phyloP scores from a whole-genome alignment of 2,888 invertebrate species.

The Dasypolia templi region DNA sequence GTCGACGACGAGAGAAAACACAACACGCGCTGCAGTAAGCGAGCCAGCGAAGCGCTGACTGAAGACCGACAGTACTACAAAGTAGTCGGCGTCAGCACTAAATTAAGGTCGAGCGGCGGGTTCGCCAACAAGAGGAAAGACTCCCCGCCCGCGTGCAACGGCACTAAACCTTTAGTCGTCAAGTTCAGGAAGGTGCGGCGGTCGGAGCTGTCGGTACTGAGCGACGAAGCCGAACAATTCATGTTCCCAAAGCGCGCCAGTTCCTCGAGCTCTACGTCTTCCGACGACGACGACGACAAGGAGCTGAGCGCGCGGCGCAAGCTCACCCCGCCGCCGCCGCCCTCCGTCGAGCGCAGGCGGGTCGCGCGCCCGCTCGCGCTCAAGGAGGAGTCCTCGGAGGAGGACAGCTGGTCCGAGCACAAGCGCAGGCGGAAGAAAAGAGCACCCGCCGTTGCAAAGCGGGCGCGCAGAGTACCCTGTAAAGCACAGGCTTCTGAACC shows the following conservation, averaged over 20 bases:
- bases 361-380: slow-evolving; percentile 83
- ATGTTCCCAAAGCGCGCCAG: slow-evolving; percentile 94
- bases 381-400: slow-evolving; percentile 87
- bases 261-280: slow-evolving; percentile 86
- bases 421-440: slow-evolving; percentile 78
- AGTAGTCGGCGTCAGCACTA: slow-evolving; percentile 93
- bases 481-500: slow-evolving; percentile 52
- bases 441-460: slow-evolving; percentile 70
- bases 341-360: slow-evolving; percentile 78
- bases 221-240: slow-evolving; percentile 96
- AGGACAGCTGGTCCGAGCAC: slow-evolving; percentile 86
- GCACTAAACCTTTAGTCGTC: slow-evolving; percentile 91
- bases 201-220: slow-evolving; percentile 93
- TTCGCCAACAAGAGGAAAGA: slow-evolving; percentile 80
- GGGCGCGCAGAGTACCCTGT: slow-evolving; percentile 69
- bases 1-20: slow-evolving; percentile 80
- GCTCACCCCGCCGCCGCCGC: slow-evolving; percentile 80
- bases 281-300: slow-evolving; percentile 90
- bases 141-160: slow-evolving; percentile 89
- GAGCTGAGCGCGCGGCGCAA: slow-evolving; percentile 84
- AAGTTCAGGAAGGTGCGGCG: slow-evolving; percentile 94
- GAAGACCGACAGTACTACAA: slow-evolving; percentile 92
- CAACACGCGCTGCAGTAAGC: slow-evolving; percentile 82
- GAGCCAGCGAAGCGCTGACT: slow-evolving; percentile 69
- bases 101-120: slow-evolving; percentile 91